phyloP scores from a whole-genome alignment of 2,888 invertebrate genomes.

The Coleophora flavipennella region DNA sequence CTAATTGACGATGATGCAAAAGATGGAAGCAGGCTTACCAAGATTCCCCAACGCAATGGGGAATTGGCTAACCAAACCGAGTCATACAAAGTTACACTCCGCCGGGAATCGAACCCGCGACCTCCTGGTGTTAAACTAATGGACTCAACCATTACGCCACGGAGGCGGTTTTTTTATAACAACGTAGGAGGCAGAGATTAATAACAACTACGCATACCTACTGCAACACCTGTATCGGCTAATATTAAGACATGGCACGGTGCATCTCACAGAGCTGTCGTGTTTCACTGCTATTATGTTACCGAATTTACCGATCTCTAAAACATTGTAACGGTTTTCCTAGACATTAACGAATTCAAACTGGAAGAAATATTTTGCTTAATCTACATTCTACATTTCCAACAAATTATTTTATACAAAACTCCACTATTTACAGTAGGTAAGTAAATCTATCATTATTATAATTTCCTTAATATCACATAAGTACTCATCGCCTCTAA shows the following conservation, averaged over 20 bases:
- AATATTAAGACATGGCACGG: constrained; percentile 25
- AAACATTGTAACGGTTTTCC: too few species aligned
- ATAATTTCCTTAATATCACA: constrained; percentile 63
- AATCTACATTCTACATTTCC: constrained; percentile 23
- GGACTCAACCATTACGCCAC: too few species aligned
- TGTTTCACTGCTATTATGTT: constrained; percentile 12
- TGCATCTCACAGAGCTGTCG: too few species aligned
- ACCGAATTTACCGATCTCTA: constrained; percentile 10
- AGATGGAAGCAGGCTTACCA: too few species aligned
- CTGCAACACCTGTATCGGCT: constrained; percentile 13
- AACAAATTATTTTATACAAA: constrained; percentile 39
- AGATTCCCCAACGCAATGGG: too few species aligned
- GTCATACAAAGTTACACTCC: too few species aligned
- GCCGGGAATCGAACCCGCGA: too few species aligned
- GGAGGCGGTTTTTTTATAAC: too few species aligned
- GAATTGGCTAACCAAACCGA: too few species aligned
- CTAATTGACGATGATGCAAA: too few species aligned
- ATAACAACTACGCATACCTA: background rate
- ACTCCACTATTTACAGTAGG: constrained; percentile 50
- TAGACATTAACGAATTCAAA: constrained; percentile 21
- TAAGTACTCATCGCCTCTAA: constrained; percentile 61
- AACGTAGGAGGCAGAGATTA: too few species aligned
- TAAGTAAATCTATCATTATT: constrained; percentile 52
- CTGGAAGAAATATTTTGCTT: constrained; percentile 38
- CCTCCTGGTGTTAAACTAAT: too few species aligned